Conservation (phyloP, 35 echinoderm and acorn worm genomes). For the Eucidaris tribuloides region DNA sequence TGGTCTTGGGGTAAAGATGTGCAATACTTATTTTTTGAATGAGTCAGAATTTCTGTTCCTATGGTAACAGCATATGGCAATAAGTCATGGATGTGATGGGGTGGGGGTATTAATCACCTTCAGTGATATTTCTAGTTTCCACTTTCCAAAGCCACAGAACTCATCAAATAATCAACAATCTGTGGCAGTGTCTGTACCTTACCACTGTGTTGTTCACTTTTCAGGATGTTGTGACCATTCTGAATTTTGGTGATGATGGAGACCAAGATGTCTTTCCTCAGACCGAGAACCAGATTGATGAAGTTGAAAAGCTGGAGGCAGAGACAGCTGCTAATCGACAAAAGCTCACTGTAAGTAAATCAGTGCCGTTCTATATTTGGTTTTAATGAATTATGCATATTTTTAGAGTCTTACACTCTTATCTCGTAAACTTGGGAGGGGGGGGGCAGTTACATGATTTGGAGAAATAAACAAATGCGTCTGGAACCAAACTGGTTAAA, state of each 20-base stretch:
- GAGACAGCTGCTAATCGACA: neutral
- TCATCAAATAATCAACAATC: neutral
- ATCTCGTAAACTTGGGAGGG: too few relatives aligned
- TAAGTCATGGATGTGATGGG: too few relatives aligned
- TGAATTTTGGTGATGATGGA: slow-evolving; percentile 13
- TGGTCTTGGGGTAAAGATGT: too few relatives aligned
- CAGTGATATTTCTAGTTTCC: too few relatives aligned
- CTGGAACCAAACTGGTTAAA: too few relatives aligned
- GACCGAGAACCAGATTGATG: neutral
- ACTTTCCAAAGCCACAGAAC: neutral
- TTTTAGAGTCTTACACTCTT: too few relatives aligned
- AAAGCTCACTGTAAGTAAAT: slow-evolving; percentile 5
- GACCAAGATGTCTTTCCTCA: neutral
- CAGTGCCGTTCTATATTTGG: neutral
- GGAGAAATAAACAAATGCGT: too few relatives aligned
- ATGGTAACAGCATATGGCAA: too few relatives aligned
- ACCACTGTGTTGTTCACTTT: neutral
- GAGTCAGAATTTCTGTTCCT: too few relatives aligned
- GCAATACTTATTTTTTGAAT: neutral
- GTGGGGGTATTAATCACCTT: too few relatives aligned
- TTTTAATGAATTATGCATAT: too few relatives aligned
- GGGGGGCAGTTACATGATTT: too few relatives aligned
- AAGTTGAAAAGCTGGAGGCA: slow-evolving; percentile 1
- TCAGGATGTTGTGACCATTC: slow-evolving; percentile 11
- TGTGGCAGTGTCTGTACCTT: neutral